Percentiles rank a stretch among this genome's conserved stretches.
Conservation (phyloP, 2,113 vertebrate species). For the Nyctereutes procyonoides region DNA sequence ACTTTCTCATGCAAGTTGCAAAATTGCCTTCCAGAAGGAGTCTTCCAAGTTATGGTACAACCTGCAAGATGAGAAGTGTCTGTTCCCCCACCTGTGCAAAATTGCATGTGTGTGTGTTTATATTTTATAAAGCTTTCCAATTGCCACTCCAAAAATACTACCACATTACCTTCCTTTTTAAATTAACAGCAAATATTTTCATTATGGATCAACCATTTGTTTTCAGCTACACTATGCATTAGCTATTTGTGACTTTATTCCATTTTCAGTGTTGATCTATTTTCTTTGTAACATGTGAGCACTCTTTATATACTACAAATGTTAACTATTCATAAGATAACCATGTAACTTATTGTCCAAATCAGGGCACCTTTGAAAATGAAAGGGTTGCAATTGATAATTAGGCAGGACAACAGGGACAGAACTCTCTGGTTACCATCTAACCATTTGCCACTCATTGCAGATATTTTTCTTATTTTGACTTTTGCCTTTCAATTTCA, state of each 20-base stretch:
- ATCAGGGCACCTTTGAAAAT: background rate
- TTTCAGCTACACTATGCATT: background rate
- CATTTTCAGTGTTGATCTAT: background rate
- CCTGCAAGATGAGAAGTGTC: background rate
- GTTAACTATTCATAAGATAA: background rate
- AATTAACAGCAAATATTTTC: background rate
- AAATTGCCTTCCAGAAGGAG: background rate
- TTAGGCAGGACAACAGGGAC: background rate
- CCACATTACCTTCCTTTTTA: background rate
- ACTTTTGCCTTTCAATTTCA: background rate
- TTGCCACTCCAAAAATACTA: background rate
- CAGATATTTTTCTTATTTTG: background rate
- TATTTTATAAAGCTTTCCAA: background rate
- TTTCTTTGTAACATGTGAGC: background rate
- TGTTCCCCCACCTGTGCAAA: background rate
- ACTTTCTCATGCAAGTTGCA: background rate
- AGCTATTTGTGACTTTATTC: background rate
- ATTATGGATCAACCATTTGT: background rate
- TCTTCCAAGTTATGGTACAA: background rate
- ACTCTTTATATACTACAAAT: background rate
- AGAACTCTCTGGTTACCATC: background rate
- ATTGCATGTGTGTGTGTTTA: background rate
- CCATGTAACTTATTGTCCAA: background rate
- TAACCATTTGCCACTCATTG: background rate
- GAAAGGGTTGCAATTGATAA: background rate